Base-by-base conservation (phyloP, 1,140 invertebrate genomes). In the Cotesia glomerata region DNA sequence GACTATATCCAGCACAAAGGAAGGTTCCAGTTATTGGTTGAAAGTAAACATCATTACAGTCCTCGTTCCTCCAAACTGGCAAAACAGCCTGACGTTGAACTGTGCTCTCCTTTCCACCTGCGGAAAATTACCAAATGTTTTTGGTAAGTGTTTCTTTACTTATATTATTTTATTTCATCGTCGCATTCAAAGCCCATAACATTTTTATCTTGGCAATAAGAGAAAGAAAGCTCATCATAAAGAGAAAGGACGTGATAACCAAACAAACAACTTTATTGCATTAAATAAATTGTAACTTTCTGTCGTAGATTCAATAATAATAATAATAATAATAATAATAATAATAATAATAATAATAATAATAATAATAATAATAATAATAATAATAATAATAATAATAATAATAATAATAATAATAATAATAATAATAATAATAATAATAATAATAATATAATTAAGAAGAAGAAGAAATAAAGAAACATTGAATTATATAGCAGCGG, bases 1-100 rank as follows among this genome's bases (percentile, higher is more conserved):
- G 92, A 5, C 93, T 92, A 78, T 95, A 95, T 0, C 96, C 96
- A 36, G 96, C 96, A 80, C 96, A 98, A 1, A 98, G 86, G 85
- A 97, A 97, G 73, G 94, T 95, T 36, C 93, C 91, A 2, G 94
- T 97, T 74, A 98, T 97, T 4, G 94, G 94, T 80, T 97, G 96
- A 85, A 95, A 96, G 83, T 97, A 97, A 9, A 95, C 94, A 52
- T 91, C 88, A 84, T 97, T 93, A 80, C 96, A 96, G 77, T 97
- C 95, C 73, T 94, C 92, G 81, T 97, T 97, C 64, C 93, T 90
- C 95, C 96, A 97, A 14, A 98, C 93, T 0, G 95, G 95, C 32
- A 98, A 85, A 62, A 93, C 89, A 0, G 94, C 94, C 84, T 96
- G 94, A 67, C 94, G 88, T 80, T 96, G 93, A 4, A 92, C 89